Evolutionary conservation across 2,888 invertebrate genomes (phyloP).

Genomic region (Hymenopus coronatus): DNA sequence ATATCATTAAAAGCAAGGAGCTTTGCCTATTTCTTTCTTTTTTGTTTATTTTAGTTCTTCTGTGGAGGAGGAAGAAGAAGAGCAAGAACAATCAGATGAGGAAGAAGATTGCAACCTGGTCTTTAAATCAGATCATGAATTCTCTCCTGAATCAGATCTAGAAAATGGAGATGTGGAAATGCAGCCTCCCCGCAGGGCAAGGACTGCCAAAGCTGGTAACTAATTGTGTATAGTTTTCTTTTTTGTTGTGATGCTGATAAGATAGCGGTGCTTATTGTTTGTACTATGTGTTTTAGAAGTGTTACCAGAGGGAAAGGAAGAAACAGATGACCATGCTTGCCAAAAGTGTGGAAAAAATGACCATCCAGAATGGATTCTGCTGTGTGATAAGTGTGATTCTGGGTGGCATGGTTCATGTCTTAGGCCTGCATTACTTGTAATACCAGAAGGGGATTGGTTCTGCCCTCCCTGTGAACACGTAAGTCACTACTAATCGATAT

Average conservation of each 20-base stretch:
- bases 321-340: slow-evolving; percentile 72
- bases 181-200: slow-evolving; percentile 75
- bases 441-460: slow-evolving; percentile 97
- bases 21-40: background rate
- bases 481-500: slow-evolving; percentile 44
- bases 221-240: background rate
- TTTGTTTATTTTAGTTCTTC: slow-evolving; percentile 17
- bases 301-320: slow-evolving; percentile 31
- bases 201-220: slow-evolving; percentile 59
- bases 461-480: slow-evolving; percentile 97
- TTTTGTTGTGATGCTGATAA: background rate
- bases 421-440: slow-evolving; percentile 84
- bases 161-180: slow-evolving; percentile 65
- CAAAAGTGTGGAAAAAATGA: slow-evolving; percentile 86
- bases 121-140: slow-evolving; percentile 86
- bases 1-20: background rate
- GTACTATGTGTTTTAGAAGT: background rate
- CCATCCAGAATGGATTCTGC: slow-evolving; percentile 94
- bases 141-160: slow-evolving; percentile 85
- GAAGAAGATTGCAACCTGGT: slow-evolving; percentile 51
- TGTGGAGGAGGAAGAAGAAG: slow-evolving; percentile 46
- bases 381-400: slow-evolving; percentile 93
- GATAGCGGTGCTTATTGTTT: no score
- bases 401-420: slow-evolving; percentile 98
- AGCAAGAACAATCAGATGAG: slow-evolving; percentile 47